Conservation (phyloP, 2,113 vertebrate species). For the Pandion haliaetus region DNA sequence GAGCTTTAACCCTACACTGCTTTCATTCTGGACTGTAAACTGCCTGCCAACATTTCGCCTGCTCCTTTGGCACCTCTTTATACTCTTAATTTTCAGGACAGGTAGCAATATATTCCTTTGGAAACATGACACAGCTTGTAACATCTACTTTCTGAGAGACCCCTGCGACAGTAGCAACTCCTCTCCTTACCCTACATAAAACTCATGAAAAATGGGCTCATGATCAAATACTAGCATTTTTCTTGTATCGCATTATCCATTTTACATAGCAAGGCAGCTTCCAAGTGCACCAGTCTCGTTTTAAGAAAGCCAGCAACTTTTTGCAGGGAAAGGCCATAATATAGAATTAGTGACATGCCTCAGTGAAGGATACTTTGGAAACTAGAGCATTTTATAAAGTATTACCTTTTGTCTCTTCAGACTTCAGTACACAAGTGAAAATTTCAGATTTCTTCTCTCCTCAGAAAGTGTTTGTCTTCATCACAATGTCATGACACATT, state of each 20-base stretch:
- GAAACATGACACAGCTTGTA: background rate
- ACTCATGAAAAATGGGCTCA: background rate
- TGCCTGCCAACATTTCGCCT: background rate
- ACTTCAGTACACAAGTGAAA: background rate
- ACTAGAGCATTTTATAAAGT: background rate
- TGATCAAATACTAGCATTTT: background rate
- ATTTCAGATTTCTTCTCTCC: background rate
- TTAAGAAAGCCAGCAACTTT: background rate
- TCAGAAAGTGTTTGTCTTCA: background rate
- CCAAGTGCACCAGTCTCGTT: background rate
- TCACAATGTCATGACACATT: background rate
- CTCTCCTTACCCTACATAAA: background rate
- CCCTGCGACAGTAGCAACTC: background rate
- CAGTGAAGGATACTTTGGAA: background rate
- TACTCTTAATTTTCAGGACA: background rate
- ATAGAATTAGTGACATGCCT: background rate
- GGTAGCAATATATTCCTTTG: background rate
- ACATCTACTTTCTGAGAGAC: background rate
- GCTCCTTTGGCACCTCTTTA: background rate
- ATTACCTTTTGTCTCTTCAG: background rate
- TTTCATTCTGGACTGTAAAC: background rate
- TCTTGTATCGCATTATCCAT: background rate
- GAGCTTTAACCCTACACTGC: background rate
- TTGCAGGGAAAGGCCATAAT: background rate
- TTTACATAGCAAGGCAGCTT: background rate